Conservation (phyloP, 2,113 vertebrate genomes). For the Paradoxurus hermaphroditus region DNA sequence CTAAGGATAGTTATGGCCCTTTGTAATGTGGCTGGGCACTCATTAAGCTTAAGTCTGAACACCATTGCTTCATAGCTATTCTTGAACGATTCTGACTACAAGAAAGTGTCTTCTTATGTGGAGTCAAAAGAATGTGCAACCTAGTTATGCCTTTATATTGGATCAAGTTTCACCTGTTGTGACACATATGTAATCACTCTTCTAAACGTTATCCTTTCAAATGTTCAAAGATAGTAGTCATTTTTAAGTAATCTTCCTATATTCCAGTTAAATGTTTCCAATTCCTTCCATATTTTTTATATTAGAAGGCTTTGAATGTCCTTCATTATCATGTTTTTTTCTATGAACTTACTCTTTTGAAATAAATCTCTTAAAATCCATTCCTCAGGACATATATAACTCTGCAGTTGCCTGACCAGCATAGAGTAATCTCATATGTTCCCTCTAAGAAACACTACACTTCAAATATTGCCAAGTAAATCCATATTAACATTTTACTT, state of each 20-base stretch:
- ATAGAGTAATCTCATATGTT: not conserved
- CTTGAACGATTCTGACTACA: not conserved
- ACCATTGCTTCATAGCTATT: not conserved
- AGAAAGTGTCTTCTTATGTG: not conserved
- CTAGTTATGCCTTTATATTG: not conserved
- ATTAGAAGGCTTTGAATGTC: not conserved
- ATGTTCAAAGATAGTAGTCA: not conserved
- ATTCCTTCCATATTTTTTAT: not conserved
- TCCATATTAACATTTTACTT: not conserved
- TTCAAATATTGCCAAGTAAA: not conserved
- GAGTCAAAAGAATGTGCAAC: not conserved
- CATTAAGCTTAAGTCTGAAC: not conserved
- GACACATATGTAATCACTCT: not conserved
- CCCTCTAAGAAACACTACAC: not conserved
- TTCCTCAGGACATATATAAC: not conserved
- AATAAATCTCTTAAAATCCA: not conserved
- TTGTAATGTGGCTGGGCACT: not conserved
- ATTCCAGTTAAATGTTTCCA: not conserved
- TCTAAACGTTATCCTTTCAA: not conserved
- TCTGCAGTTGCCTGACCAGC: not conserved
- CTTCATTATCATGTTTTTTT: not conserved
- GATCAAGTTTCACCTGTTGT: not conserved
- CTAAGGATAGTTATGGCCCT: not conserved
- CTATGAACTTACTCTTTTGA: not conserved
- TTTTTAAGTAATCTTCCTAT: slow-evolving; percentile 28